Evolutionary conservation across 2,797 vertebrate genomes (phyloP).

Genomic region (Gobionotothen gibberifrons): DNA sequence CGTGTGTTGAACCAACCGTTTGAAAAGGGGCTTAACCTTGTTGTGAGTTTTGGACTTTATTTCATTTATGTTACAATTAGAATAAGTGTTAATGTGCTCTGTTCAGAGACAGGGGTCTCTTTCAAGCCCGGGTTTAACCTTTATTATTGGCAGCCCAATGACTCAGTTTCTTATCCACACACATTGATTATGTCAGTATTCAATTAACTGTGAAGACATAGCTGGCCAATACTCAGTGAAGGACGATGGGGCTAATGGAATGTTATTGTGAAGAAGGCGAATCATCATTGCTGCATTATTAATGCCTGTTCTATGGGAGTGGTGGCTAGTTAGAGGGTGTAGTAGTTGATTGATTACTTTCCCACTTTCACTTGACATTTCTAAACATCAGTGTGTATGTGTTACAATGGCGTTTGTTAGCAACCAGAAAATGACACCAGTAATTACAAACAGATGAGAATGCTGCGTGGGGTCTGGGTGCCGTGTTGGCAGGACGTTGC

Average conservation of each 20-base stretch:
- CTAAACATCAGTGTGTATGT: neutral
- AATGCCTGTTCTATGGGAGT: slow-evolving; percentile 1
- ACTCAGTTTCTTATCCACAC: slow-evolving; percentile 1
- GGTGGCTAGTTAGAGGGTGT: neutral
- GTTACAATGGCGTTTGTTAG: no score
- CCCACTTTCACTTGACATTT: neutral
- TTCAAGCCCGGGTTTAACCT: no score
- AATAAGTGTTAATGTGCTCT: no score
- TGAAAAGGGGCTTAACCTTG: no score
- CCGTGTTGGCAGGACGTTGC: no score
- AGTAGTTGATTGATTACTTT: neutral
- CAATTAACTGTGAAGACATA: no score
- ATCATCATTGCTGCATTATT: slow-evolving; percentile 19
- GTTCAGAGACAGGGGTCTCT: neutral
- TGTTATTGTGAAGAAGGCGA: slow-evolving; percentile 12
- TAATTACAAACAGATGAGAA: no score
- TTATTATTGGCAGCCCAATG: neutral
- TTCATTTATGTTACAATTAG: no score
- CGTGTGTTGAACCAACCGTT: no score
- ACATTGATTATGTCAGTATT: neutral
- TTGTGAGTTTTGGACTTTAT: no score
- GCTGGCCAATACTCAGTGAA: neutral
- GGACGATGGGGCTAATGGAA: neutral
- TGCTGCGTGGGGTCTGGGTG: no score
- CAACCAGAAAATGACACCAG: no score